Base-by-base conservation (phyloP, 2,888 invertebrate genomes). In the Hedychridium roseum region DNA sequence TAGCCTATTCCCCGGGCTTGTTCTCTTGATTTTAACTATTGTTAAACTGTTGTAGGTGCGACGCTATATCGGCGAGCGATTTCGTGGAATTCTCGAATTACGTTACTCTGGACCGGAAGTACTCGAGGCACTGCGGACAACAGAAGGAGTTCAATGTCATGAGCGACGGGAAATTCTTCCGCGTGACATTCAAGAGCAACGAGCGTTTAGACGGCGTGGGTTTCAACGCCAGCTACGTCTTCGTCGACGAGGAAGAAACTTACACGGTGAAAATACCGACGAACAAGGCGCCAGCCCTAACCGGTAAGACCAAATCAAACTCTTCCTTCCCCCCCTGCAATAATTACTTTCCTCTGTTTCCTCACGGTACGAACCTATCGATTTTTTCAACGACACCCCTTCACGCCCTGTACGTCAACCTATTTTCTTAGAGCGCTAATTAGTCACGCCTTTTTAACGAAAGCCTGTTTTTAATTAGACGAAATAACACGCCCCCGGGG, bases 51-150 rank as follows among this genome's bases (percentile, higher is more conserved):
- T 80, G 18, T 82, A 97, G 97, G 59, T 98, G 97, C 77, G 92
- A 92, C 70, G 90, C 91, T 47, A 86, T 88, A 35, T 91, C 95
- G 1, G 92, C 94, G 31, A 97, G 96, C 73, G 98, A 98, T 80
- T 97, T 91, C 80, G 92, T 98, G 41, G 94, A 97, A 79, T 95
- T 98, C 81, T 96, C 96, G 35, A 98, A 97, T 82, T 94, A 90
- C 76, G 87, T 92, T 84, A 88, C 91, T 54, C 86, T 89, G 63
- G 97, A 98, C 81, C 85, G 92, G 71, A 94, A 94, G 79, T 93
- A 91, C 79, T 86, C 89, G 36, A 86, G 93, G 70, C 90, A 92
- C 77, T 98, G 97, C 78, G 97, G 97, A 4, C 88, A 89, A 68
- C 83, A 88, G 78, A 86, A 86, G 69, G 89, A 90, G 68, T 91